These are phyloP conservation scores for Melanargia galathea DNA, from an alignment of 2,888 invertebrate genomes.

Conservation along the genomic window DNA sequence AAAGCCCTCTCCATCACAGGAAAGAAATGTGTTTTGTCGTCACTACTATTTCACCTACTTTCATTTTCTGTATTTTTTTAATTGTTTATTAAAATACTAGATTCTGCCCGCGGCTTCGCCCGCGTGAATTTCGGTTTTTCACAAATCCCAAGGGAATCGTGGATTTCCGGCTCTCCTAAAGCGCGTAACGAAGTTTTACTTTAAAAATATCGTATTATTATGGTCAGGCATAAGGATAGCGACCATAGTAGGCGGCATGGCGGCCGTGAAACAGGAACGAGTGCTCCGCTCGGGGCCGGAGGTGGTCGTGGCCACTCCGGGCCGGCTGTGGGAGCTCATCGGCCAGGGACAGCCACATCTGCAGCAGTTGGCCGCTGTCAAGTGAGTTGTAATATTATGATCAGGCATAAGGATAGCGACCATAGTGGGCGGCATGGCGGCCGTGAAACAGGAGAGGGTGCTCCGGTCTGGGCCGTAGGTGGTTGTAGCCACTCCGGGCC, in stretches of 20 bases:
- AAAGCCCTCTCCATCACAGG: too few relatives aligned
- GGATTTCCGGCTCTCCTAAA: too few relatives aligned
- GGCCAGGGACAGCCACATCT: conserved; percentile 90
- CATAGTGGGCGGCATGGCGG: conserved; percentile 96
- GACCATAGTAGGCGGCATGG: conserved; percentile 96
- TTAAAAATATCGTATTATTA: too few relatives aligned
- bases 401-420: conserved; percentile 87
- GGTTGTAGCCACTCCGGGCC: conserved; percentile 97
- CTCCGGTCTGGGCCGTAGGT: conserved; percentile 93
- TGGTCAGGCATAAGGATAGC: conserved; percentile 85
- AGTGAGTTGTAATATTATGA: too few relatives aligned
- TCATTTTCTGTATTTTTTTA: too few relatives aligned
- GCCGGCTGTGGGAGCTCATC: conserved; percentile 97
- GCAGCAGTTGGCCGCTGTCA: conserved; percentile 86
- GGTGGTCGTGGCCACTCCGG: conserved; percentile 98
- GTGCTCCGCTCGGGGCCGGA: conserved; percentile 92
- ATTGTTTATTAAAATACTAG: too few relatives aligned
- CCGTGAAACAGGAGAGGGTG: conserved; percentile 95
- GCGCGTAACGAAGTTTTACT: too few relatives aligned
- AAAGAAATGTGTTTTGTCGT: too few relatives aligned
- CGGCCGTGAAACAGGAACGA: conserved; percentile 95
- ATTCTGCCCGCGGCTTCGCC: too few relatives aligned
- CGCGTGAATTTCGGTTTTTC: too few relatives aligned
- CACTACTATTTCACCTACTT: too few relatives aligned
- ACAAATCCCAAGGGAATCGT: too few relatives aligned